Base-by-base conservation (phyloP, 1,140 invertebrate species). In the Euglossa dilemma region DNA sequence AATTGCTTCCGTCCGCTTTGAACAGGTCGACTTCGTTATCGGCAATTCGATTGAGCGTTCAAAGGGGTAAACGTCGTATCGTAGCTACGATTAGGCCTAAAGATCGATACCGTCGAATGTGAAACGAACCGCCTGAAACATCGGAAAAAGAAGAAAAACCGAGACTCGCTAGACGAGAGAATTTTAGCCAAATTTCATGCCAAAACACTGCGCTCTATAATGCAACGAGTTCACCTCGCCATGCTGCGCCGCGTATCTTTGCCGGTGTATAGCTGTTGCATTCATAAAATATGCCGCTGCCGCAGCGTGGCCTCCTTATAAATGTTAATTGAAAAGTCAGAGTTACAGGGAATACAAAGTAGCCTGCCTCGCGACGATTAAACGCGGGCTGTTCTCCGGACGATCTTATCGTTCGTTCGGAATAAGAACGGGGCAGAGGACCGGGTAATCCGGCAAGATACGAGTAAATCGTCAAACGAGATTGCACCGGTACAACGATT, bases 1-100 rank as follows among this genome's bases (percentile, higher is more conserved):
- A 73, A 73, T 73, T 73, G 71, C 54, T 57, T 57, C 54, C 36
- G 71, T 18, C 54, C 69, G 69, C n/a, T 70, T 70, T 52, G 69
- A 70, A 25, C 45, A 52, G 45, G 45, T 9, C n/a, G 67, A 25
- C 47, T 57, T 73, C 71, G 52, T 45, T 45, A 73, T 70, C 36
- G 54, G 36, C 36, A 18, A 73, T 73, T 73, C 54, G 52, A 73
- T 73, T 73, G 54, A 9, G 45, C 71, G 71, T 57, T 73, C 71
- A 43, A 73, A 57, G 69, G 16, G 47, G n/a, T 12, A 28, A 28
- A 50, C 47, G 47, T 47, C 66, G 36, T 47, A 69, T 69, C 25
- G 45, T 69, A 36, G 25, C 70, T 20, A 4, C 25, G 70, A 72
- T 72, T 72, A 72, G 20, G 25, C 47, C 6, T 18, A 7, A 20